Conservation (phyloP, 2,113 vertebrate genomes). For the Microcebus jonahi region DNA sequence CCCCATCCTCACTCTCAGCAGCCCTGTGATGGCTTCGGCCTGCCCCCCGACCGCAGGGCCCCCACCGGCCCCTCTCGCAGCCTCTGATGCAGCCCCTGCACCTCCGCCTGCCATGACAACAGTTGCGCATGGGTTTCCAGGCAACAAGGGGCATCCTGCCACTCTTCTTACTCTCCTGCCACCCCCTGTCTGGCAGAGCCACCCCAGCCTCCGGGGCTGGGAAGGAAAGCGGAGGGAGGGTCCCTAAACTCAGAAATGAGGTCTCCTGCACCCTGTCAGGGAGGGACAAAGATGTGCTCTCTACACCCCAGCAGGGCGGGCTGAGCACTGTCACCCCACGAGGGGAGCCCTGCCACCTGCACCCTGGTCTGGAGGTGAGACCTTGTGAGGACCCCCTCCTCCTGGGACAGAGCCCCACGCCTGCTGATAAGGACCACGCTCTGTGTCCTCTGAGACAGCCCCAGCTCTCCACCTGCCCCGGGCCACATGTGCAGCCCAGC, state of each 20-base stretch:
- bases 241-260: neutral
- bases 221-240: neutral
- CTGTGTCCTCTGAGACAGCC: neutral
- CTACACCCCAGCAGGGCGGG: neutral
- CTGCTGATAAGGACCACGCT: neutral
- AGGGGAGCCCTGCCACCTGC: neutral
- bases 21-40: neutral
- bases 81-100: neutral
- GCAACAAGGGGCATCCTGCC: conserved; percentile 46
- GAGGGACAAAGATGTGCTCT: neutral
- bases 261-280: neutral
- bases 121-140: neutral
- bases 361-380: neutral
- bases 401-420: neutral
- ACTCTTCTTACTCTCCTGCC: neutral
- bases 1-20: neutral
- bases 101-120: conserved; percentile 29
- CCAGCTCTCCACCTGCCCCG: neutral
- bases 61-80: neutral
- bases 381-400: neutral
- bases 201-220: neutral
- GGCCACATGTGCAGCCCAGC: neutral
- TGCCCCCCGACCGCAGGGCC: neutral
- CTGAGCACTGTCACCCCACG: fast-evolving
- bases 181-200: neutral